phyloP scores from a whole-genome alignment of 1,140 invertebrate genomes.

The Dolichoris vasculosae region DNA sequence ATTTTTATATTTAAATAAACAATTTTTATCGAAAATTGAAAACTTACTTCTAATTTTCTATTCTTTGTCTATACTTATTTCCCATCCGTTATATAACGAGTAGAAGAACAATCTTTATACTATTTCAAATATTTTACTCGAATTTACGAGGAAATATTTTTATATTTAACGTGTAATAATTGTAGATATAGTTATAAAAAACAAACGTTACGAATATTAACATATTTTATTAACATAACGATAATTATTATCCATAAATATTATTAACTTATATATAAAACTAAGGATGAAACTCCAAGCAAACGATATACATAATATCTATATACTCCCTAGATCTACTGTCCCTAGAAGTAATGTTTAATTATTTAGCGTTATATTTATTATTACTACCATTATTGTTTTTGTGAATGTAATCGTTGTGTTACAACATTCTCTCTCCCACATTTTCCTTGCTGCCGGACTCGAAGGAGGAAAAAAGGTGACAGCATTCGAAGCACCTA shows the following conservation, averaged over 20 bases:
- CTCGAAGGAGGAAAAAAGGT: constrained; percentile 83
- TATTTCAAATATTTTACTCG: too few species aligned
- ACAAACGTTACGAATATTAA: background rate
- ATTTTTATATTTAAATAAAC: background rate
- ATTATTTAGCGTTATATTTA: constrained; percentile 72
- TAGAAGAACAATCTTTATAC: too few species aligned
- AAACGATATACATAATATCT: constrained; percentile 57
- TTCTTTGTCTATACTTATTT: background rate
- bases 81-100: too few species aligned
- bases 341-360: constrained; percentile 71
- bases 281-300: background rate
- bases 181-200: too few species aligned
- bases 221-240: background rate
- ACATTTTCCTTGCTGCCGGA: constrained; percentile 78
- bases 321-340: constrained; percentile 73
- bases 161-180: too few species aligned
- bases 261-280: background rate
- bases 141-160: too few species aligned
- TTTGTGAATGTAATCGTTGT: constrained; percentile 76
- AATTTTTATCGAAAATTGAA: background rate
- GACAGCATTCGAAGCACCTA: constrained; percentile 79
- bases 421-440: constrained; percentile 77
- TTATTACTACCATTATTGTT: constrained; percentile 60
- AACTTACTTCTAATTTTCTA: background rate
- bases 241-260: background rate